These are phyloP conservation scores for Geotrupes spiniger DNA, from an alignment of 2,888 invertebrate genomes.

Conservation along the genomic window DNA sequence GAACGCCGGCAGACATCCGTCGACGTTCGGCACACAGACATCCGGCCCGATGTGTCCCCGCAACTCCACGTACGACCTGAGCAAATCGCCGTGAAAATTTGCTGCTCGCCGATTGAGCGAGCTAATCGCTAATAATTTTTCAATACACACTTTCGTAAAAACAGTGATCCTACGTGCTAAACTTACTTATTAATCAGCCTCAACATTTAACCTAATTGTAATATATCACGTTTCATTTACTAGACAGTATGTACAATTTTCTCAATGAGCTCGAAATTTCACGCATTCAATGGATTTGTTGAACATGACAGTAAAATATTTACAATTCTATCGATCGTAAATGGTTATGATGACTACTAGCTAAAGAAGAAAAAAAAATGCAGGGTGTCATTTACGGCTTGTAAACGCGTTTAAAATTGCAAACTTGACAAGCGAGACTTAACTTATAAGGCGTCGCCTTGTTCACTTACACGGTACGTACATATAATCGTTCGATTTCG, in stretches of 20 bases:
- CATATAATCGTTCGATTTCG: too few species aligned
- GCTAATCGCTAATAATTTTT: slow-evolving; percentile 4
- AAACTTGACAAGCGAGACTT: too few species aligned
- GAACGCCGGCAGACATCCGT: background rate
- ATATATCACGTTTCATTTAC: slow-evolving; percentile 19
- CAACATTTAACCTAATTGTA: slow-evolving; percentile 18
- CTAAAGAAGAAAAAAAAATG: background rate
- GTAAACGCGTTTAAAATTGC: too few species aligned
- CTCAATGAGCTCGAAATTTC: background rate
- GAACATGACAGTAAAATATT: background rate
- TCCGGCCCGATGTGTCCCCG: background rate
- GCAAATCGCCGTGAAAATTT: slow-evolving; percentile 5
- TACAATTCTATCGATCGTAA: background rate
- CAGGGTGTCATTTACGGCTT: too few species aligned
- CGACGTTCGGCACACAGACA: too few species aligned
- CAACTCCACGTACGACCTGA: slow-evolving; percentile 2
- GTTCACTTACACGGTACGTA: too few species aligned
- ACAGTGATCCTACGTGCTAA: slow-evolving; percentile 16
- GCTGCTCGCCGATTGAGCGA: background rate
- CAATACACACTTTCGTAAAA: slow-evolving; percentile 9
- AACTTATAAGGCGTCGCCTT: too few species aligned
- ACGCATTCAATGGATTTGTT: background rate
- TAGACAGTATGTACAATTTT: slow-evolving; percentile 7
- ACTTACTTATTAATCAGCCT: slow-evolving; percentile 22
- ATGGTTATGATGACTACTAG: background rate